Evolutionary conservation across 2,113 vertebrate species (phyloP), one percentile per base, ranked within the genome.

Genomic region (Pollachius pollachius): DNA sequence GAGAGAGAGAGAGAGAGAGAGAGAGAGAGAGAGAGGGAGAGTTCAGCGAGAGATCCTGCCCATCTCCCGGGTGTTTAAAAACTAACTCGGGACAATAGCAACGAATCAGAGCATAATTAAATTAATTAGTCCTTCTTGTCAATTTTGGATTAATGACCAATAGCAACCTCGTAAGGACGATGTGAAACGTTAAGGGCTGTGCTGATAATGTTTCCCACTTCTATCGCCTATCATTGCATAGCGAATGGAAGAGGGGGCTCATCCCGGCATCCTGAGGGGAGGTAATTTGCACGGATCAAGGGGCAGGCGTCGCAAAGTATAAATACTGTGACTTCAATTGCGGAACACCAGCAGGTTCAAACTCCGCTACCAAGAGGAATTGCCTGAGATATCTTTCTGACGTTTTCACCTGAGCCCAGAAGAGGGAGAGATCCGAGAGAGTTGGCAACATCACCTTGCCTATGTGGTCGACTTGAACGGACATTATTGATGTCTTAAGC

Each of bases 291-390:
- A 93, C 91, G 86, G 93, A 95, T 95, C 93, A 93, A 95, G 95
- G 94, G 95, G 94, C 94, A 93, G 94, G 94, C 95, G 92, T 90
- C 89, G 90, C 93, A 90, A 97, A 96, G 95, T 98, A 97, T 97
- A 98, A 97, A 98, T 98, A 96, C 93, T 94, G 94, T 88, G 94
- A 96, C 95, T 97, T 96, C 93, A 92, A 94, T 94, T 91, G 94
- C 92, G 88, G 89, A 89, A 88, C 87, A 91, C 92, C 92, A 89
- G 94, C 94, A 93, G 94, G 94, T 94, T 93, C 92, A 91, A 92
- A 94, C 94, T 94, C 92, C 90, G 89, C 91, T 73, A 90, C 90
- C 92, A 84, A 85, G 92, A 92, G 92, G 93, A 93, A 93, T 92
- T 92, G 94, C 89, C 91, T 87, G 86, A 94, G 92, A 93, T 90